phyloP scores from a whole-genome alignment of 1,140 invertebrate genomes.

The Hetaerina americana region DNA sequence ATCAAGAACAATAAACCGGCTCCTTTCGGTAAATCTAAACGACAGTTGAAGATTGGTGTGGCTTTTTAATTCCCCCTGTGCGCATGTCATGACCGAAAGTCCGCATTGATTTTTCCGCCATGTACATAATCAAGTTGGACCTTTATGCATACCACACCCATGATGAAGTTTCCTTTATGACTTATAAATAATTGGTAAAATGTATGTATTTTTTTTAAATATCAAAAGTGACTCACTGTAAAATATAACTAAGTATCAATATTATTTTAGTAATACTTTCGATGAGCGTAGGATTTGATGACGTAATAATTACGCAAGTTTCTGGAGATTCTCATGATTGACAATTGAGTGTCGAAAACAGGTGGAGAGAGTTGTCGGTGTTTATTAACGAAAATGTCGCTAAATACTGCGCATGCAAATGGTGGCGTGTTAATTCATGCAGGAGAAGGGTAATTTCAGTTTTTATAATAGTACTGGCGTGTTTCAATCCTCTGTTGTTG shows the following conservation, averaged over 20 bases:
- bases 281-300: constrained; percentile 20
- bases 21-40: no score
- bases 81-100: constrained; percentile 17
- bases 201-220: no score
- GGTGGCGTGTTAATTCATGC: constrained; percentile 82
- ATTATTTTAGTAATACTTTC: no score
- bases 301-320: constrained; percentile 28
- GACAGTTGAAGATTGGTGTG: neutral
- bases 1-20: no score
- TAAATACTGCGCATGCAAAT: constrained; percentile 84
- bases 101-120: constrained; percentile 19
- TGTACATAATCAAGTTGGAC: no score
- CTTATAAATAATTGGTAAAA: no score
- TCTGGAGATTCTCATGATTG: neutral
- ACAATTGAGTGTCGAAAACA: constrained; percentile 3
- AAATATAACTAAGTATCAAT: no score
- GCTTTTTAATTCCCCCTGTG: neutral
- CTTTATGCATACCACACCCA: no score
- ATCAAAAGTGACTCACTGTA: no score
- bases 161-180: no score
- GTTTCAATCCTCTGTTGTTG: no score
- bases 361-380: constrained; percentile 9
- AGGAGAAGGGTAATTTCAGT: constrained; percentile 65
- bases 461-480: no score
- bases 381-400: constrained; percentile 53